Base-by-base conservation (phyloP, 1,140 invertebrate genomes). In the Agraylea sexmaculata region DNA sequence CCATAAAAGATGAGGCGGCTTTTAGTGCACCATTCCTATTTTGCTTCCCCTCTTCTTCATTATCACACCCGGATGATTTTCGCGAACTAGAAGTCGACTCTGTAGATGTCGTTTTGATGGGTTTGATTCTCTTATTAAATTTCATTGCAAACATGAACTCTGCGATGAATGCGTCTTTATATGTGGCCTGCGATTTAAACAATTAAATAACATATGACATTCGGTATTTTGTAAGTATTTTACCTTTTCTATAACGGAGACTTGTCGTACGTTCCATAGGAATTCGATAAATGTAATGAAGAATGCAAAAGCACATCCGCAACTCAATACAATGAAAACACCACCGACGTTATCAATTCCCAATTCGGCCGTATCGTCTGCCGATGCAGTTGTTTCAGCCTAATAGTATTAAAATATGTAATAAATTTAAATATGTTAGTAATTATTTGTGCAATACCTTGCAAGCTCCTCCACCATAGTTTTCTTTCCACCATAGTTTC, bases 261-360 rank as follows among this genome's bases (percentile, higher is more conserved):
- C 71, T 56, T 85, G 77, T 44, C 78, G 68, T 8, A 86, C 74
- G 52, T 88, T 84, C 78, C 84, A 83, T 1, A 87, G 54, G 51
- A 89, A 90, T 60, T 92, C 88, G 5, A 77, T 64, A 7, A 83
- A 62, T 0, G 75, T 77, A 40, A 86, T 70, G 3, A 78, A 48
- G 15, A 78, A 66, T 0, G 80, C 76, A 8, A 75, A 62, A 1
- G 62, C 51, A 31, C 78, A 75, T 1, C 85, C 85, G 15, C 71
- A 70, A 2, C 79, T 70, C 0, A 95, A 62, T 0, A 93, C 86
- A 1, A 93, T 74, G 58, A 91, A 95, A 8, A 94, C 87, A 34
- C 90, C 91, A 39, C 88, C 86, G 6, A 94, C 83, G 46, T 89
- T 85, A 16, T 77, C 73, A 22, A 93, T 69, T 12, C 76, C 78